Percentiles rank a stretch among this genome's conserved stretches.
phyloP scores from a whole-genome alignment of 2,888 invertebrate genomes.

The Drosophila paramelanica region DNA sequence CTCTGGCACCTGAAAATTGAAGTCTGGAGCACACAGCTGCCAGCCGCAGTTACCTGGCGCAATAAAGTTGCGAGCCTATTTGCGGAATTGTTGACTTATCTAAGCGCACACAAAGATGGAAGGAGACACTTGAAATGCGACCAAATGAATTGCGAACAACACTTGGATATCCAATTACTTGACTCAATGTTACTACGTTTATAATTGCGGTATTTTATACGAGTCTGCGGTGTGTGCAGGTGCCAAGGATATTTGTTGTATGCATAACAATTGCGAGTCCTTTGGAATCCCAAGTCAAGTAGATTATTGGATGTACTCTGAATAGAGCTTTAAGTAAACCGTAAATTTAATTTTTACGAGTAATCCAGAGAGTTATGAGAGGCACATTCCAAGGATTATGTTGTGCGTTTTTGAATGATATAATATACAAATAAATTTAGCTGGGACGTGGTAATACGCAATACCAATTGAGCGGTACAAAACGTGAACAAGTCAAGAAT shows the following conservation, averaged over 20 bases:
- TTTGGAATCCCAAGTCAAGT: too few relatives aligned
- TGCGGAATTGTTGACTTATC: constrained; percentile 7
- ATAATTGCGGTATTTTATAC: too few relatives aligned
- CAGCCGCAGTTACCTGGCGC: constrained; percentile 11
- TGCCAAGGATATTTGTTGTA: too few relatives aligned
- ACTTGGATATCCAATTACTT: constrained; percentile 11
- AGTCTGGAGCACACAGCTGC: background rate
- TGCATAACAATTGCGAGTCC: background rate
- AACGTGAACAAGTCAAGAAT: constrained; percentile 2
- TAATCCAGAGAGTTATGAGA: background rate
- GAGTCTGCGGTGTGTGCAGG: too few relatives aligned
- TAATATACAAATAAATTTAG: constrained; percentile 1
- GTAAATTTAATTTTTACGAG: too few relatives aligned
- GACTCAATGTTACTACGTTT: constrained; percentile 1
- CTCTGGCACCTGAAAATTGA: background rate
- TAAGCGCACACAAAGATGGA: constrained; percentile 8
- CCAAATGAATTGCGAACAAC: constrained; percentile 10
- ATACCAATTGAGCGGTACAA: background rate
- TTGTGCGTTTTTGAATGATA: background rate
- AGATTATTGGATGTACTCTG: too few relatives aligned
- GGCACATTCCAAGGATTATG: too few relatives aligned
- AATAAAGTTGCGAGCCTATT: constrained; percentile 25
- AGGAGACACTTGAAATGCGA: constrained; percentile 10
- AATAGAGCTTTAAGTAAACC: too few relatives aligned
- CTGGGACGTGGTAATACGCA: background rate